Evolutionary conservation across 2,113 vertebrate genomes (phyloP).

Genomic region (Variabilichromis moorii): DNA sequence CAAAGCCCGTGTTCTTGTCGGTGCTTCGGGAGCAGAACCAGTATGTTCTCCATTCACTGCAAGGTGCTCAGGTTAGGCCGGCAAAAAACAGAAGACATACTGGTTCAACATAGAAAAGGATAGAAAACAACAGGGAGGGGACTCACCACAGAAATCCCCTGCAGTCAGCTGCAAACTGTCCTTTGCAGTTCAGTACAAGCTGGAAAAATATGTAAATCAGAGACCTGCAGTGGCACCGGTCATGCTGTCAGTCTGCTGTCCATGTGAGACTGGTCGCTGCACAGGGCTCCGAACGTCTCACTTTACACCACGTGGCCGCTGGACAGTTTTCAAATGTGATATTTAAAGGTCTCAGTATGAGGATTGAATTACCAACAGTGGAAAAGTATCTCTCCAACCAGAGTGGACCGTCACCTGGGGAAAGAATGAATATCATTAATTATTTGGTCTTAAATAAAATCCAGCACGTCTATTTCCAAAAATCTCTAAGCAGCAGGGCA

Average conservation of each 20-base stretch:
- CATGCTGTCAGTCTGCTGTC: slow-evolving; percentile 31
- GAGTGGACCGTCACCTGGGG: slow-evolving; percentile 42
- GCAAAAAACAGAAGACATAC: slow-evolving; percentile 50
- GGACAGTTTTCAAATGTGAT: slow-evolving; percentile 46
- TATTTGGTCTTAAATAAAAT: not conserved
- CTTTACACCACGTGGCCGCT: slow-evolving; percentile 73
- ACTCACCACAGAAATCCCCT: slow-evolving; percentile 15
- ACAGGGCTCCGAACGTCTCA: slow-evolving; percentile 49
- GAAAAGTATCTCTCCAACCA: slow-evolving; percentile 12
- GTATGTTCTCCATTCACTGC: slow-evolving; percentile 79
- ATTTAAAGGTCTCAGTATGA: slow-evolving; percentile 71
- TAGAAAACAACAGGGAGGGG: not conserved
- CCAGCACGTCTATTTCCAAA: not conserved
- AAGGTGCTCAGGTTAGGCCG: slow-evolving; percentile 33
- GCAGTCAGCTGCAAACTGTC: not conserved
- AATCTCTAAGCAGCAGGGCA: fast-evolving
- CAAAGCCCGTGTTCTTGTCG: slow-evolving; percentile 68
- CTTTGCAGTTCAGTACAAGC: not conserved
- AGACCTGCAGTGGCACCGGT: slow-evolving; percentile 1
- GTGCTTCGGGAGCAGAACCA: slow-evolving; percentile 75
- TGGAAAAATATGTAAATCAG: not conserved
- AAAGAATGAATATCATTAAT: not conserved
- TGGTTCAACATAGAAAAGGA: not conserved
- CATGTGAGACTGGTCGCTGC: slow-evolving; percentile 28
- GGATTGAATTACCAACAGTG: slow-evolving; percentile 61